Base-by-base conservation (phyloP, 53 echinoderm and acorn worm species). In the Paracentrotus lividus region DNA sequence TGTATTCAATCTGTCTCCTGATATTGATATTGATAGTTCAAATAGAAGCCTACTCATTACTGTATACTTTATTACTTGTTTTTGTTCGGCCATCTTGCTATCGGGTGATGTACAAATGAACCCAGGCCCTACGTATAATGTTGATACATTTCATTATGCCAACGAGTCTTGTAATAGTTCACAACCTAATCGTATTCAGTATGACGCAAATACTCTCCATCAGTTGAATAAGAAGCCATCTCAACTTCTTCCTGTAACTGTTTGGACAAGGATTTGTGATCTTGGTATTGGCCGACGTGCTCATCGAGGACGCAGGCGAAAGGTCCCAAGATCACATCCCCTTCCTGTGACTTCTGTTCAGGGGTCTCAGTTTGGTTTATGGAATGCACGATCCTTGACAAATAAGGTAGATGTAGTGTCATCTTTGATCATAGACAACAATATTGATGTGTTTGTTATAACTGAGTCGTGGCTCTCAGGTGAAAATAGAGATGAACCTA, bases 1-100 rank as follows among this genome's bases (percentile, higher is more conserved):
- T 85, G 47, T 85, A 85, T 85, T 85, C 53, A 85, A 27, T 47
- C 85, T 51, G 85, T 54, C 85, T 24, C 26, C 85, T 85, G 85
- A 49, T 85, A 29, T n/a, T 18, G n/a, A n/a, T 27, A 52, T n/a
- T n/a, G n/a, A n/a, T n/a, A n/a, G n/a, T n/a, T n/a, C n/a, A n/a
- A n/a, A 52, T 27, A 26, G 23, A 52, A 85, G 84, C 13, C 8
- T 84, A 43, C 45, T 42, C 84, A 42, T 45, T 12, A 5, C 47
- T 52, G 15, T 52, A 15, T 42, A 47, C 13, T 49, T 2, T 45
- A 85, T 52, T 49, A 45, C 85, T 6, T 85, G 85, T 49, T 85
- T 85, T 52, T 54, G 53, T 52, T 85, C 53, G 43, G 85, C 85
- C 85, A 85, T 85, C 31, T 52, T 85, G 42, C 31, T 85, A 85